Evolutionary conservation across 2,888 invertebrate species (phyloP).

Genomic region (Xanthia togata): DNA sequence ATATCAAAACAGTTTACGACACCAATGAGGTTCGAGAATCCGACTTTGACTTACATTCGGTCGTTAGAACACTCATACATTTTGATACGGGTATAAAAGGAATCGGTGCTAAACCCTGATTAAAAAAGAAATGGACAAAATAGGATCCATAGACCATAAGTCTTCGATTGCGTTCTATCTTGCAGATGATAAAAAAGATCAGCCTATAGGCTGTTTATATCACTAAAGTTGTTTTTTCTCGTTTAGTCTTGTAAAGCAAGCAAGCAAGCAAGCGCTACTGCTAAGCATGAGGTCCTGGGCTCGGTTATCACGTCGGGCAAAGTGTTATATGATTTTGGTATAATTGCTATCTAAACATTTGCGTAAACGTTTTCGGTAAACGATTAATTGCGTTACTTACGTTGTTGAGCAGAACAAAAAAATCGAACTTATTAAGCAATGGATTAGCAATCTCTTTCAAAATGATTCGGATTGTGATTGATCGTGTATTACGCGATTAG

Average conservation of each 20-base stretch:
- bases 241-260: background rate
- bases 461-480: too few relatives aligned
- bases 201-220: background rate
- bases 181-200: slow-evolving; percentile 5
- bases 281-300: background rate
- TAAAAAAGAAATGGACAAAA: slow-evolving; percentile 29
- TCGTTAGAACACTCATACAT: slow-evolving; percentile 15
- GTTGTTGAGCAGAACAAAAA: too few relatives aligned
- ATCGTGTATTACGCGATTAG: too few relatives aligned
- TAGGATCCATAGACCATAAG: slow-evolving; percentile 1
- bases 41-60: slow-evolving; percentile 10
- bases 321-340: too few relatives aligned
- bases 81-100: slow-evolving; percentile 21
- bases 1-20: slow-evolving; percentile 35
- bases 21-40: slow-evolving; percentile 31
- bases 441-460: too few relatives aligned
- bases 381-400: too few relatives aligned
- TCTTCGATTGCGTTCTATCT: background rate
- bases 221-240: background rate
- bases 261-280: background rate
- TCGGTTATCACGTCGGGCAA: background rate
- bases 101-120: slow-evolving; percentile 29
- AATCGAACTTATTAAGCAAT: too few relatives aligned
- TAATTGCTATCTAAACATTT: too few relatives aligned
- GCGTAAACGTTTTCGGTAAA: too few relatives aligned